Base-by-base conservation (phyloP, 2,797 vertebrate species). In the Poecile montanus region DNA sequence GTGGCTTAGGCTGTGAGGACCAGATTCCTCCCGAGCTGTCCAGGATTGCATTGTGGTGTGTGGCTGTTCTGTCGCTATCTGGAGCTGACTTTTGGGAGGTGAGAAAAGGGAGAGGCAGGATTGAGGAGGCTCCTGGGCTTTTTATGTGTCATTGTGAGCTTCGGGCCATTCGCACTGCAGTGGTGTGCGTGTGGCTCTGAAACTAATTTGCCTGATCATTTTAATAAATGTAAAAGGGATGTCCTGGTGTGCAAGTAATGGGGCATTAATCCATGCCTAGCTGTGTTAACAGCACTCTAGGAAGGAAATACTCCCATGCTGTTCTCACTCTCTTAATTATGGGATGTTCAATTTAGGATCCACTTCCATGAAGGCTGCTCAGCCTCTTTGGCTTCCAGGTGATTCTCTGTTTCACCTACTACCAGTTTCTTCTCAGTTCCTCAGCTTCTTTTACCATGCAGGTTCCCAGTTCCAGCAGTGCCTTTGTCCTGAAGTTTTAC, bases 271-370 rank as follows among this genome's bases (percentile, higher is more conserved):
- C 91, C 78, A 18, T 66, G 68, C 79, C 87, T 94, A 47, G 88
- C 94, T 94, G 94, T 68, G 93, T 73, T 90, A 94, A 96, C 76
- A 94, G 93, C 83, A 62, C 85, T 91, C 62, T 58, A 80, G 70
- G 83, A 91, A 80, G 75, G 85, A 93, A 95, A 91, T 81, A 91
- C 1, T 6, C 65, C 26, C 11, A 2, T 70, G 57, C 51, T 60
- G 62, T 89, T 96, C 62, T 85, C 15, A 2, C 79, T 91, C 48
- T 68, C 34, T 57, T 85, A 94, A 92, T 92, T 91, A 76, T 1
- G 22, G 50, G 42, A 71, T 71, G 67, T 84, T 85, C 4, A 4
- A 5, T 85, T 92, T 63, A 70, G 47, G 76, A 68, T 27, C 21
- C 60, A 6, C 5, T 79, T 77, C 76, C 0, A 1, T 11, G 10